These are phyloP conservation scores for Drosophila quadrilineata DNA, from an alignment of 1,140 invertebrate genomes.

Conservation along the genomic window DNA sequence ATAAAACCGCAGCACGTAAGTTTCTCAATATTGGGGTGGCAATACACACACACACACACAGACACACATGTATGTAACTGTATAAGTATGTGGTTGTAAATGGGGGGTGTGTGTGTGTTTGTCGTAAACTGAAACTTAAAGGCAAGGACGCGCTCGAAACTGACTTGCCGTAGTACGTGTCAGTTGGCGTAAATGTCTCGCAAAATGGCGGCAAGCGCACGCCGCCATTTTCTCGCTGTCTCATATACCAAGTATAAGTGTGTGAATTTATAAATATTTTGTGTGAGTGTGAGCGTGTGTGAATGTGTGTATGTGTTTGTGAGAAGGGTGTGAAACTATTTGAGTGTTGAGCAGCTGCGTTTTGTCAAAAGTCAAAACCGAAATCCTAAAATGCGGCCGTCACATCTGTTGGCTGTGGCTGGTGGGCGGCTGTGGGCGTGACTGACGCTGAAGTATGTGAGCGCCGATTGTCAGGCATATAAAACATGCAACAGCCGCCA, in stretches of 20 bases:
- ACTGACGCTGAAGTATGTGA: too few species aligned
- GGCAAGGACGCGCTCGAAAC: constrained; percentile 24
- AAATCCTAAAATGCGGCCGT: constrained; percentile 36
- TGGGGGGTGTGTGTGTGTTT: constrained; percentile 2
- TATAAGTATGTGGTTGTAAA: not conserved
- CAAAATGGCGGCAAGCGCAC: constrained; percentile 46
- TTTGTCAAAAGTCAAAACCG: constrained; percentile 55
- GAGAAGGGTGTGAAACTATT: constrained; percentile 30
- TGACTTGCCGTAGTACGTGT: constrained; percentile 28
- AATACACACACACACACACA: too few species aligned
- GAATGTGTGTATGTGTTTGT: not conserved
- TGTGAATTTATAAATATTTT: not conserved
- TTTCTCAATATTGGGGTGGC: constrained; percentile 68
- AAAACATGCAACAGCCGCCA: constrained; percentile 57
- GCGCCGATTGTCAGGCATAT: constrained; percentile 27
- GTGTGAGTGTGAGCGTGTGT: constrained; percentile 6
- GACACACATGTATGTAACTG: constrained; percentile 10
- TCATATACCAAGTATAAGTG: too few species aligned
- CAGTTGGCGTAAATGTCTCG: constrained; percentile 47
- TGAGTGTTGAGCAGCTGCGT: constrained; percentile 57
- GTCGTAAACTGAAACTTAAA: constrained; percentile 40
- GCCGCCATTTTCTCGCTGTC: too few species aligned
- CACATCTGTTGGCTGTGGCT: not conserved
- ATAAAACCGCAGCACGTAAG: constrained; percentile 55
- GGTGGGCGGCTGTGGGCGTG: not conserved